A percentile compares a stretch with the other conserved stretches of the same genome.
phyloP scores from a whole-genome alignment of 92 coral and sea anemone genomes.

The Bergia puertoricense region DNA sequence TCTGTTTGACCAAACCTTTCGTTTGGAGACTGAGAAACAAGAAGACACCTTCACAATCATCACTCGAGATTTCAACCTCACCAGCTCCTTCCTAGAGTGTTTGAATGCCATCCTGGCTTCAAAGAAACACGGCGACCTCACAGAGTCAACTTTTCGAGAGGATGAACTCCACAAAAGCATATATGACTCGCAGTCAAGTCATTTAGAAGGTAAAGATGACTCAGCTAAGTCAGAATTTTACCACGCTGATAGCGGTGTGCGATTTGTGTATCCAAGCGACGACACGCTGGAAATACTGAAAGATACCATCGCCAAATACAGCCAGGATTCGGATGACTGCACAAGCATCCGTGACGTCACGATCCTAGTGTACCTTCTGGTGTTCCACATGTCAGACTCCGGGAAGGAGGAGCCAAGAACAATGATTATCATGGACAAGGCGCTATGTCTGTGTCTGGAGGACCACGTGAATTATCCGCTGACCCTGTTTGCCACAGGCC shows the following conservation, averaged over 20 bases:
- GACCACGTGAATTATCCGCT: conserved; percentile 96
- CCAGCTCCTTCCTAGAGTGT: conserved; percentile 82
- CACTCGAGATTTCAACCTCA: conserved; percentile 88
- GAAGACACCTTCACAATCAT: conserved; percentile 90
- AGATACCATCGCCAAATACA: conserved; percentile 76
- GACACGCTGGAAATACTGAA: conserved; percentile 89
- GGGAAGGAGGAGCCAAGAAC: conserved; percentile 84
- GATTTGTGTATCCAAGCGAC: conserved; percentile 85
- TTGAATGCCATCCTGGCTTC: conserved; percentile 74
- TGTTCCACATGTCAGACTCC: conserved; percentile 66
- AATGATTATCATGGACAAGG: conserved; percentile 79
- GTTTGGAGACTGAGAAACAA: conserved; percentile 78
- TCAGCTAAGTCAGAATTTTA: conserved; percentile 62
- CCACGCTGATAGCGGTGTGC: conserved; percentile 76
- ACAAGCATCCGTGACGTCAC: conserved; percentile 64
- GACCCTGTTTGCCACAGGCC: conserved; percentile 95
- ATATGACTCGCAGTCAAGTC: conserved; percentile 80
- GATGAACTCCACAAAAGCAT: conserved; percentile 66
- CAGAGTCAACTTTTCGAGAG: conserved; percentile 30
- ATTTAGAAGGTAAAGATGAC: conserved; percentile 53
- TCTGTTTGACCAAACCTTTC: conserved; percentile 95
- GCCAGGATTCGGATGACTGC: conserved; percentile 74
- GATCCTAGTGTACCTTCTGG: conserved; percentile 80
- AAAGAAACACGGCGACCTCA: conserved; percentile 24
- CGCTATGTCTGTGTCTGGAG: conserved; percentile 85